phyloP scores from a whole-genome alignment of 2,797 vertebrate species.

The Carcharodon carcharias region DNA sequence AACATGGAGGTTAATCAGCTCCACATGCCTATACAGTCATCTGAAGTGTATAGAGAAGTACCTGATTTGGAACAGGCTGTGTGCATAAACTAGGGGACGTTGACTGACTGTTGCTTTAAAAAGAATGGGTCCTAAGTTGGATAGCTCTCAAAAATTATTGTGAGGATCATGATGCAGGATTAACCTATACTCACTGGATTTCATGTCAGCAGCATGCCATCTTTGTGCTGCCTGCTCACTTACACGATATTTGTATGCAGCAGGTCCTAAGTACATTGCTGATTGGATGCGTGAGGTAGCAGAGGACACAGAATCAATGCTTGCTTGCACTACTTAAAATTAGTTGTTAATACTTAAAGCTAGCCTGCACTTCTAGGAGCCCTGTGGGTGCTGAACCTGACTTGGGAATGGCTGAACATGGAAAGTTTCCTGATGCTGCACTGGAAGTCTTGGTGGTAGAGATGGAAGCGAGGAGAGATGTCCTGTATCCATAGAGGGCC shows the following conservation, averaged over 20 bases:
- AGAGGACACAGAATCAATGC: no score
- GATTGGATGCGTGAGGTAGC: no score
- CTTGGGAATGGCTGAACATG: not conserved
- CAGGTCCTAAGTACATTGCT: no score
- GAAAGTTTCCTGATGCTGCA: no score
- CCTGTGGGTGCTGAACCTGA: not conserved
- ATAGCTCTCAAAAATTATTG: no score
- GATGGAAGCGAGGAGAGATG: not conserved
- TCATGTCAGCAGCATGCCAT: no score
- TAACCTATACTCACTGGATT: not conserved
- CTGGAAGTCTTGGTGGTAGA: not conserved
- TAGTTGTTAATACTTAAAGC: not conserved
- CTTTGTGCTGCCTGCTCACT: no score
- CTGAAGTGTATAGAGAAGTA: not conserved
- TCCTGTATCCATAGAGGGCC: no score
- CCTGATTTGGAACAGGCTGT: not conserved
- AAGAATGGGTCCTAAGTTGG: no score
- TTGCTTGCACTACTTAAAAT: not conserved
- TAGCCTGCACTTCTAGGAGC: not conserved
- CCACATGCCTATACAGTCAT: not conserved
- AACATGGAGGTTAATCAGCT: conserved; percentile 9
- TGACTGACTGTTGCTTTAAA: not conserved
- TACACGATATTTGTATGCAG: no score
- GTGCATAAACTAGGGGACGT: not conserved
- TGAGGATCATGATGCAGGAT: not conserved